Conservation (phyloP, 1,140 invertebrate genomes). For the Lerema accius region DNA sequence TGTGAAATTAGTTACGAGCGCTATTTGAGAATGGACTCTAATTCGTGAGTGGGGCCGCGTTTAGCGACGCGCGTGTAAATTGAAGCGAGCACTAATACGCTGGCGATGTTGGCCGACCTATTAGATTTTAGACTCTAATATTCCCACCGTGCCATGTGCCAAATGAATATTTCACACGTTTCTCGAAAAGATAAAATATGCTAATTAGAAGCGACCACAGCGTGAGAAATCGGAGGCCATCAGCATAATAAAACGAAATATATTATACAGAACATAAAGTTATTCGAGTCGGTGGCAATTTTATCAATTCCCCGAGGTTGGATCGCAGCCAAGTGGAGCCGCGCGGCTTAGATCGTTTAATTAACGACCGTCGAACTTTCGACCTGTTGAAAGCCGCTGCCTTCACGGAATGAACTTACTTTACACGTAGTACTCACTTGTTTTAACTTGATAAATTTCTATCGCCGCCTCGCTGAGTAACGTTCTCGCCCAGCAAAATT, state of each 20-base stretch:
- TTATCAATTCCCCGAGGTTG: constrained; percentile 72
- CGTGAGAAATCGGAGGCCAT: constrained; percentile 47
- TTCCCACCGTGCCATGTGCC: constrained; percentile 21
- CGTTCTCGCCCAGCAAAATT: constrained; percentile 9
- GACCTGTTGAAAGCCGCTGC: constrained; percentile 78
- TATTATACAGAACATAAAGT: constrained; percentile 48
- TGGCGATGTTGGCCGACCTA: constrained; percentile 25
- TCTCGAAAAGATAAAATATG: constrained; percentile 46
- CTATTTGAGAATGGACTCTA: constrained; percentile 51
- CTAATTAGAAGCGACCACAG: constrained; percentile 47
- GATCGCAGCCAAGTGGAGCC: constrained; percentile 66
- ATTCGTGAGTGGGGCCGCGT: constrained; percentile 43
- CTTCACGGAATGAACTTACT: constrained; percentile 72
- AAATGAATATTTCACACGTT: constrained; percentile 34
- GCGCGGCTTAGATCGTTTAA: constrained; percentile 77
- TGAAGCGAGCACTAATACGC: constrained; percentile 35
- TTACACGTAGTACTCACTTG: constrained; percentile 59
- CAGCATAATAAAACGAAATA: constrained; percentile 46
- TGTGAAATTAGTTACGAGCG: constrained; percentile 59
- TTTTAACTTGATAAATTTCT: constrained; percentile 47
- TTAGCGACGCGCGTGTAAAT: constrained; percentile 50
- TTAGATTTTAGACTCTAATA: constrained; percentile 34
- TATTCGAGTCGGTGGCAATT: constrained; percentile 66
- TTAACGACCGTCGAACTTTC: constrained; percentile 79
- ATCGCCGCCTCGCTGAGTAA: constrained; percentile 24